Evolutionary conservation across 2,797 vertebrate genomes (phyloP).

Genomic region (Eulemur coronatus): DNA sequence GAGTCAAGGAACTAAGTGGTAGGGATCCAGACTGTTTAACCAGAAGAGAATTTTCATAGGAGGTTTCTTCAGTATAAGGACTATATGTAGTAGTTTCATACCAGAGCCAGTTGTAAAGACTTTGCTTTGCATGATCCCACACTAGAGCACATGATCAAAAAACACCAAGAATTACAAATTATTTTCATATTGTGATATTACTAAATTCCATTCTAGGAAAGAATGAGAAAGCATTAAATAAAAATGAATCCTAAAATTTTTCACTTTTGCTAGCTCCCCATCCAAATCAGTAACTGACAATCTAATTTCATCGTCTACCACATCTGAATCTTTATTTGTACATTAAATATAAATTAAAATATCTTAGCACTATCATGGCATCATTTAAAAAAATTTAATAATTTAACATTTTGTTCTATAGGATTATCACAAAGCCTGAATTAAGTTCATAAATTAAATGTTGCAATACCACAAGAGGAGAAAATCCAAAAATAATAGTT

Average conservation of each 20-base stretch:
- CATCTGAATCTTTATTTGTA: conserved; percentile 18
- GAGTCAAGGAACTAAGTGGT: conserved; percentile 94
- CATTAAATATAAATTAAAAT: conserved; percentile 35
- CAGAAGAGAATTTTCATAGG: conserved; percentile 96
- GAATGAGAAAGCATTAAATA: not conserved
- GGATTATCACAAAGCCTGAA: conserved; percentile 10
- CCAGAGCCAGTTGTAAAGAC: conserved; percentile 98
- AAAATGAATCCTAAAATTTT: not conserved
- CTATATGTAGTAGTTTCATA: conserved; percentile 97
- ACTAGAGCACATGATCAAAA: conserved; percentile 84
- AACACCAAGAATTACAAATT: conserved; percentile 46
- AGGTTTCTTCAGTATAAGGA: conserved; percentile 95
- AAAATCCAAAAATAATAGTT: not conserved
- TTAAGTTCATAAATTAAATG: conserved; percentile 31
- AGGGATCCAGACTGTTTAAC: conserved; percentile 95
- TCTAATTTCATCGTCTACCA: conserved; percentile 3
- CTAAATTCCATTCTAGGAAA: not conserved
- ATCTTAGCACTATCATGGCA: not conserved
- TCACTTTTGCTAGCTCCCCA: conserved; percentile 17
- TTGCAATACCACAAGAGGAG: not conserved
- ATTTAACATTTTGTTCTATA: not conserved
- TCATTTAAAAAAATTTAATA: not conserved
- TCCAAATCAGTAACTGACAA: not conserved
- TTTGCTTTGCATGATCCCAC: conserved; percentile 98
- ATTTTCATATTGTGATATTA: not conserved